phyloP scores from a whole-genome alignment of 2,797 vertebrate species.

The Epinephelus awoara region DNA sequence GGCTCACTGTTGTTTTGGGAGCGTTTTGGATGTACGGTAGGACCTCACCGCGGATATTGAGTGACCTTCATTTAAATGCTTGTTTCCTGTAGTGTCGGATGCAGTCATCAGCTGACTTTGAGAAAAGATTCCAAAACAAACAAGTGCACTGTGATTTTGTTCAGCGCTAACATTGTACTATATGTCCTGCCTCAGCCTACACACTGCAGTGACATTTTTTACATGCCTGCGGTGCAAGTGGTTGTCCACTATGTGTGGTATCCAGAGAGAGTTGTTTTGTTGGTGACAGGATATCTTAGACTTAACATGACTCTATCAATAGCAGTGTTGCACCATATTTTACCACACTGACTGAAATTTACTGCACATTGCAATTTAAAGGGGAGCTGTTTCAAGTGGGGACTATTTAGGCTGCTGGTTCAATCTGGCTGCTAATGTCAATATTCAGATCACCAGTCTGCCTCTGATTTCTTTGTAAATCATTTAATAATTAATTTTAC shows the following conservation, averaged over 20 bases:
- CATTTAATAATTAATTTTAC: too few species aligned
- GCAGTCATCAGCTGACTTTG: background rate
- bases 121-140: slow-evolving; percentile 17
- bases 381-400: background rate
- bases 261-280: background rate
- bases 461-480: background rate
- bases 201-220: slow-evolving; percentile 19
- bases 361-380: background rate
- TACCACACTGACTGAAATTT: background rate
- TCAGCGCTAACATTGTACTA: slow-evolving; percentile 16
- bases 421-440: background rate
- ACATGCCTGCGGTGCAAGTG: slow-evolving; percentile 25
- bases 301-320: background rate
- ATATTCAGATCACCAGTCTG: background rate
- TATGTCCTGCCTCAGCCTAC: background rate
- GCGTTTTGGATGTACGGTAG: background rate
- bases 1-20: background rate
- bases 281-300: slow-evolving; percentile 1
- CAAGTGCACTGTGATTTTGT: slow-evolving; percentile 21
- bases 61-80: background rate
- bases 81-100: background rate
- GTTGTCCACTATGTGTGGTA: slow-evolving; percentile 23
- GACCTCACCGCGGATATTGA: background rate
- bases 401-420: background rate
- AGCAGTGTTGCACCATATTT: background rate